These are phyloP conservation scores for Alaudala cheleensis DNA, from an alignment of 2,113 vertebrate species.

Conservation along the genomic window DNA sequence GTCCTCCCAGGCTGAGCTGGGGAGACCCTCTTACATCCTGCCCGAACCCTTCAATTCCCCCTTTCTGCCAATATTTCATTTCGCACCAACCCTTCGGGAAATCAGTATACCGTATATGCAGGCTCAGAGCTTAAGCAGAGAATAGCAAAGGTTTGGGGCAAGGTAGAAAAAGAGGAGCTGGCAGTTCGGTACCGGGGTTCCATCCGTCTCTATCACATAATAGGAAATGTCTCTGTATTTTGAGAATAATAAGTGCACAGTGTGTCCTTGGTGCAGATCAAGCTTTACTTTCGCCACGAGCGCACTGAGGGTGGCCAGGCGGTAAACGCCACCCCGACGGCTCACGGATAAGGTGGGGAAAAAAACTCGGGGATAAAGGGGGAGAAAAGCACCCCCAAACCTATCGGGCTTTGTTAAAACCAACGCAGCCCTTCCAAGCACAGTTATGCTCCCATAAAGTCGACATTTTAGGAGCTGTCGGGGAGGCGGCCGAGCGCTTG, in stretches of 20 bases:
- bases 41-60: neutral
- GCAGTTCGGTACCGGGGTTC: neutral
- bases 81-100: neutral
- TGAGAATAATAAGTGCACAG: neutral
- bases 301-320: neutral
- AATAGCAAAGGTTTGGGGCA: neutral
- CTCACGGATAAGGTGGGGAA: accelerated
- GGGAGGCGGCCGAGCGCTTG: slow-evolving; percentile 41
- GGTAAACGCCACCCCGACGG: neutral
- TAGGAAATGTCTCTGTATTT: neutral
- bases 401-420: neutral
- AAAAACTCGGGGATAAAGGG: neutral
- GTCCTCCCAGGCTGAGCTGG: neutral
- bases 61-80: neutral
- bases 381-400: neutral
- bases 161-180: neutral
- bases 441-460: slow-evolving; percentile 62
- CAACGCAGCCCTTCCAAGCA: neutral
- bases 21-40: neutral
- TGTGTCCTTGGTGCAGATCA: neutral
- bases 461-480: slow-evolving; percentile 78
- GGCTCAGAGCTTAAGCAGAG: neutral
- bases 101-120: neutral
- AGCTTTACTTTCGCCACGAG: neutral
- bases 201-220: neutral